Base-by-base conservation (phyloP, 1,140 invertebrate species). In the Megathymus violae region DNA sequence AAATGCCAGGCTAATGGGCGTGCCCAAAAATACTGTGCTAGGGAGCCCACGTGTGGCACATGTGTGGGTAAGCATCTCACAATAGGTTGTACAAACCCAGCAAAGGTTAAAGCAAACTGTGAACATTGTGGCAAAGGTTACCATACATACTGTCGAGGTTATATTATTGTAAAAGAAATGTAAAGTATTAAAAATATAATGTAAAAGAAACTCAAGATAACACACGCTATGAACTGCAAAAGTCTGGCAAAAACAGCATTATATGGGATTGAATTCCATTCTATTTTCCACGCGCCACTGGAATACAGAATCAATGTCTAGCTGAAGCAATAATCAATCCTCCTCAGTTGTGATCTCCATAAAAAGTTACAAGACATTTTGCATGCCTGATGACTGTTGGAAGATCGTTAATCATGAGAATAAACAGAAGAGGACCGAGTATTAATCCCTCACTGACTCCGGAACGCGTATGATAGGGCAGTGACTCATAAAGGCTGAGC, bases 401-500 rank as follows among this genome's bases (percentile, higher is more conserved):
- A n/a, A n/a, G n/a, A n/a, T n/a, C n/a, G n/a, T n/a, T n/a, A n/a
- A n/a, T n/a, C n/a, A n/a, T n/a, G n/a, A n/a, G n/a, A n/a, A n/a
- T n/a, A n/a, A n/a, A n/a, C n/a, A n/a, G n/a, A n/a, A n/a, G n/a
- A n/a, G n/a, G n/a, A n/a, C n/a, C n/a, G n/a, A n/a, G n/a, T n/a
- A n/a, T n/a, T n/a, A n/a, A n/a, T n/a, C n/a, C n/a, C 25, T 65
- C 58, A 41, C 46, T 66, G 4, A 66, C 56, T 3, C 64, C 64
- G 6, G 65, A 62, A 15, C 36, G 65, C 9, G 59, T 67, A 13
- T 47, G 60, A 34, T 62, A 67, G 4, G 51, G 38, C n/a, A 43
- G 13, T 0, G 61, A 64, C 9, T 60, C 56, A 17, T 64, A 69
- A 10, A 54, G 11, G 9, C 67, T 62, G 9, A 61, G 11, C 2